phyloP scores from a whole-genome alignment of 1,140 invertebrate species.

The Thaumetopoea pityocampa region DNA sequence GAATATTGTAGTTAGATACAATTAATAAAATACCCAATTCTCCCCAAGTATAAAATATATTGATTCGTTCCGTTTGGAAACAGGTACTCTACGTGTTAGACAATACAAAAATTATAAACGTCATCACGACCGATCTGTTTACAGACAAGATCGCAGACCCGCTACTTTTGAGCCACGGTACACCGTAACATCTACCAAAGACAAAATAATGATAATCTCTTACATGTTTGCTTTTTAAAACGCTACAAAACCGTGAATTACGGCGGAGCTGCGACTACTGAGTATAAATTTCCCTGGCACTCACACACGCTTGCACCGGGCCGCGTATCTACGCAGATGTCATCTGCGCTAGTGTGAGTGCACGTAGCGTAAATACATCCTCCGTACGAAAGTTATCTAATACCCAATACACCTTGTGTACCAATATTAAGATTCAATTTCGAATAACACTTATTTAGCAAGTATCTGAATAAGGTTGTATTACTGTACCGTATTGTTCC shows the following conservation, averaged over 20 bases:
- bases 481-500: conserved; percentile 73
- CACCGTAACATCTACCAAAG: conserved; percentile 10
- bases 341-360: conserved; percentile 35
- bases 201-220: conserved; percentile 48
- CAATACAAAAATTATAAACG: neutral
- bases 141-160: conserved; percentile 2
- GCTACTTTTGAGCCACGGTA: neutral
- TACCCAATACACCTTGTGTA: conserved; percentile 8
- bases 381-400: conserved; percentile 15
- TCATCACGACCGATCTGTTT: neutral
- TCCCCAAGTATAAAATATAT: too few relatives aligned
- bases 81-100: neutral
- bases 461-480: conserved; percentile 45
- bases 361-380: conserved; percentile 42
- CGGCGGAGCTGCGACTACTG: conserved; percentile 52
- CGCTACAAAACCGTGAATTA: conserved; percentile 63
- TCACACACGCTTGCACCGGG: conserved; percentile 51
- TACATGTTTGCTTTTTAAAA: conserved; percentile 58
- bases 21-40: too few relatives aligned
- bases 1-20: too few relatives aligned
- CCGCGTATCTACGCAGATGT: conserved; percentile 43
- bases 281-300: conserved; percentile 71
- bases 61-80: neutral
- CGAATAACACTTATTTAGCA: conserved; percentile 15
- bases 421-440: conserved; percentile 22